phyloP scores from a whole-genome alignment of 1,140 invertebrate genomes.

The Pseudomyrmex cubaensis region DNA sequence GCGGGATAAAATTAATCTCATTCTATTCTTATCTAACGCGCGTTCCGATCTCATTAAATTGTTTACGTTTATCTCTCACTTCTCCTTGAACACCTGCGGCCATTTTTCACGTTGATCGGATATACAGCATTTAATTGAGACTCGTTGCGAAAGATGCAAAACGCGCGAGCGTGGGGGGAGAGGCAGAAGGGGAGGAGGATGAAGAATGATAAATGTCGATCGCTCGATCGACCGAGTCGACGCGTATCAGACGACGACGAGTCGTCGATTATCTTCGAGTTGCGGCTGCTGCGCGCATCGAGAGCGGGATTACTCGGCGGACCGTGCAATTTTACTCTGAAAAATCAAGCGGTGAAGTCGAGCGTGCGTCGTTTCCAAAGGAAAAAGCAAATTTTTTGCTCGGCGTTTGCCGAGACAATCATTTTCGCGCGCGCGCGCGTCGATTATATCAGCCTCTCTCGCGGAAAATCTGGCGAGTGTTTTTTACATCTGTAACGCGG shows the following conservation, averaged over 20 bases:
- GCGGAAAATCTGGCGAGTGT: conserved; percentile 4
- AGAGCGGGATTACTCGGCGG: conserved; percentile 50
- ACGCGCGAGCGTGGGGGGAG: conserved; percentile 1
- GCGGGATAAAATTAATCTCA: conserved; percentile 3
- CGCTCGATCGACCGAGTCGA: conserved; percentile 50
- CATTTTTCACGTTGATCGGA: conserved; percentile 1
- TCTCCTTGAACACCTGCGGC: conserved; percentile 23
- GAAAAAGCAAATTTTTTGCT: conserved; percentile 72
- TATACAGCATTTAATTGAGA: background rate
- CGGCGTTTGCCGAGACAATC: conserved; percentile 69
- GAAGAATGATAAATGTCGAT: conserved; percentile 57
- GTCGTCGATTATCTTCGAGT: background rate
- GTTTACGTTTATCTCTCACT: conserved; percentile 15
- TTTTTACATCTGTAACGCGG: conserved; percentile 3
- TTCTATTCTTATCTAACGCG: background rate
- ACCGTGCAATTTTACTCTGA: conserved; percentile 53
- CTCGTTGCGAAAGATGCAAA: conserved; percentile 24
- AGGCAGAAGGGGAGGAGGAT: background rate
- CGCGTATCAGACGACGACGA: conserved; percentile 16
- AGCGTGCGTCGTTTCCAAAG: conserved; percentile 40
- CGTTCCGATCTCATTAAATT: conserved; percentile 5
- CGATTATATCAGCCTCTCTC: conserved; percentile 20
- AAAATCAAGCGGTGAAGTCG: conserved; percentile 46
- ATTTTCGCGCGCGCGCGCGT: conserved; percentile 68
- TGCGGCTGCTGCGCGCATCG: conserved; percentile 3